phyloP scores from a whole-genome alignment of 1,140 invertebrate species.

The Elysia chlorotica region DNA sequence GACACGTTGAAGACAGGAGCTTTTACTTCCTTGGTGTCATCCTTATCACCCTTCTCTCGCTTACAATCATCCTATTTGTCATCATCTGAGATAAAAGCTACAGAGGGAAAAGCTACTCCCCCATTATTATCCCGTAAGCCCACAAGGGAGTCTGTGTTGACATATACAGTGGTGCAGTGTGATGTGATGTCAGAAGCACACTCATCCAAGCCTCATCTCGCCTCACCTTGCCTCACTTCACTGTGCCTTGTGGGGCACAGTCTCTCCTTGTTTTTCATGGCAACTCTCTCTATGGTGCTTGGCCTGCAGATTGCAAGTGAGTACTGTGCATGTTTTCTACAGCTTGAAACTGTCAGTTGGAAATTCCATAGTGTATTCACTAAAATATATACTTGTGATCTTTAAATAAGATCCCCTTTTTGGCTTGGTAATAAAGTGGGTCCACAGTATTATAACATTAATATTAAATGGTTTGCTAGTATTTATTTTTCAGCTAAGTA shows the following conservation, averaged over 20 bases:
- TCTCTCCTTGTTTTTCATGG: constrained; percentile 6
- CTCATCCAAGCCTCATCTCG: neutral
- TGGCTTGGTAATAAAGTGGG: neutral
- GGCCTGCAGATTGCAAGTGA: constrained; percentile 18
- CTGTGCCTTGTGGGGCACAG: neutral
- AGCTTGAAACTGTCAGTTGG: neutral
- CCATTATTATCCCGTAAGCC: too few relatives aligned
- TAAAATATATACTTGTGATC: neutral
- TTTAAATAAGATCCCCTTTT: neutral
- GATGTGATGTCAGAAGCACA: neutral
- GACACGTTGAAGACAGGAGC: too few relatives aligned
- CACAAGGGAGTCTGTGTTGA: too few relatives aligned
- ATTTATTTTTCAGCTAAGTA: neutral
- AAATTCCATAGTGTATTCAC: neutral
- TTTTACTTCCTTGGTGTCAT: too few relatives aligned
- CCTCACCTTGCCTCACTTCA: too few relatives aligned
- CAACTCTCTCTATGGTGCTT: constrained; percentile 1
- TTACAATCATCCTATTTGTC: too few relatives aligned
- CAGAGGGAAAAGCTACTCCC: too few relatives aligned
- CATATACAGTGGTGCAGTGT: too few relatives aligned
- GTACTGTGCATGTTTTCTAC: neutral
- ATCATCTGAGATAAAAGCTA: too few relatives aligned
- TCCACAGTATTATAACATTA: neutral
- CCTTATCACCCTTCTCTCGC: too few relatives aligned
- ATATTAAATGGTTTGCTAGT: neutral